phyloP scores from a whole-genome alignment of 2,888 invertebrate species.

The Metacarcinus magister region DNA sequence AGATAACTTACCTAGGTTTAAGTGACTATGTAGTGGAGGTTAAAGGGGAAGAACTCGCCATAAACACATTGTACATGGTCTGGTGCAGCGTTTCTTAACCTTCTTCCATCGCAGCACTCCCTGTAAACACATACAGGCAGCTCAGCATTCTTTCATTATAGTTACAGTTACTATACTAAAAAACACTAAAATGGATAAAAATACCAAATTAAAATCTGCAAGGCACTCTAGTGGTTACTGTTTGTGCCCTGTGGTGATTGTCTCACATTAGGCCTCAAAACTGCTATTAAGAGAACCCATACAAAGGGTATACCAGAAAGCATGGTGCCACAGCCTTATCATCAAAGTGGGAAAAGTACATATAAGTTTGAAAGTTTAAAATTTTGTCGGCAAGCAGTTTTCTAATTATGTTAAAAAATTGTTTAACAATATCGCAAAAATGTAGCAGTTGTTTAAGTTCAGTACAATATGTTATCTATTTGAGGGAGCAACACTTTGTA shows the following conservation, averaged over 20 bases:
- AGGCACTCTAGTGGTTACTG: background rate
- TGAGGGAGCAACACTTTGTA: background rate
- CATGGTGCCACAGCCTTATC: background rate
- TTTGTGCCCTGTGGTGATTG: background rate
- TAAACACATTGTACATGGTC: background rate
- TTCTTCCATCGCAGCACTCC: background rate
- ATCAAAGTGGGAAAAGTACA: background rate
- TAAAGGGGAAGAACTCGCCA: background rate
- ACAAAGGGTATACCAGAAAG: background rate
- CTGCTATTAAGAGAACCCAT: background rate
- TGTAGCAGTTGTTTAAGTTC: background rate
- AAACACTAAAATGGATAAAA: background rate
- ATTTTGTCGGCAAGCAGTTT: no score
- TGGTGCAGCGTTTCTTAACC: constrained; percentile 11
- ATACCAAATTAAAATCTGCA: background rate
- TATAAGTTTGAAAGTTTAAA: no score
- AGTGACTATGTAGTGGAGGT: constrained; percentile 10
- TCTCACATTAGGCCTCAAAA: background rate
- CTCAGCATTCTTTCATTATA: background rate
- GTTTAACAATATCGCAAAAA: no score
- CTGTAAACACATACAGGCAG: background rate
- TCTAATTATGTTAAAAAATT: no score
- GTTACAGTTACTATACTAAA: background rate
- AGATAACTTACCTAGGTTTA: background rate
- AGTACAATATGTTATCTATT: background rate